Evolutionary conservation across 2,888 invertebrate species (phyloP).

Genomic region (Agrotis segetum): DNA sequence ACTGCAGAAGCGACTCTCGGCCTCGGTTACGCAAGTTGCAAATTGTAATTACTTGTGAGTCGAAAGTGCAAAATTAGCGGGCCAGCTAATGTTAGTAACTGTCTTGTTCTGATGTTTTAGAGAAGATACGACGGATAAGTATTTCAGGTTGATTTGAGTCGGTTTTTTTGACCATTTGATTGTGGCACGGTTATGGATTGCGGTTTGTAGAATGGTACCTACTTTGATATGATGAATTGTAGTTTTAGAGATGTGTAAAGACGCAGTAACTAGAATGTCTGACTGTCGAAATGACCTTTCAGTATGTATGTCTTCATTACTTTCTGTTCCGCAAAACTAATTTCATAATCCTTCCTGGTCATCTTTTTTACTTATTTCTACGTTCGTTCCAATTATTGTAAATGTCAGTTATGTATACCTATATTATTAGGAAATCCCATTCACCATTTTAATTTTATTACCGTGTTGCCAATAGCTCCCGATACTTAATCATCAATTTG

Average conservation of each 20-base stretch:
- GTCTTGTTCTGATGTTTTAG: conserved; percentile 60
- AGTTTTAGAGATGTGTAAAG: conserved; percentile 39
- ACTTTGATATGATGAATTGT: conserved; percentile 22
- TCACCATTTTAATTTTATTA: background rate
- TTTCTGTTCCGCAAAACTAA: conserved; percentile 32
- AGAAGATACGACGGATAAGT: conserved; percentile 45
- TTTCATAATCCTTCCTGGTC: conserved; percentile 22
- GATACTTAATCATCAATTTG: background rate
- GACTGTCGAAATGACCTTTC: conserved; percentile 29
- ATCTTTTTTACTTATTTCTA: background rate
- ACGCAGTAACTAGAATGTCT: conserved; percentile 34
- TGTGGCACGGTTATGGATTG: conserved; percentile 14
- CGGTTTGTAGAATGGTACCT: conserved; percentile 22
- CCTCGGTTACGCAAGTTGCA: conserved; percentile 83
- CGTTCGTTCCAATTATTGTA: background rate
- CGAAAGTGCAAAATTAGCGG: conserved; percentile 88
- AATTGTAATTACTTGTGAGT: conserved; percentile 86
- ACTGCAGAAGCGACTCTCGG: conserved; percentile 86
- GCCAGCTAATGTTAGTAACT: conserved; percentile 69
- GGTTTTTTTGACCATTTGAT: conserved; percentile 41
- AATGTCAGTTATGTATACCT: too few relatives aligned
- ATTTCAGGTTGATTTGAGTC: conserved; percentile 51
- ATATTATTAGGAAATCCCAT: background rate
- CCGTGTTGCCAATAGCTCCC: background rate
- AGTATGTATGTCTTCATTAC: conserved; percentile 13